Base-by-base conservation (phyloP, 1,140 invertebrate genomes). In the Acromyrmex echinatior region DNA sequence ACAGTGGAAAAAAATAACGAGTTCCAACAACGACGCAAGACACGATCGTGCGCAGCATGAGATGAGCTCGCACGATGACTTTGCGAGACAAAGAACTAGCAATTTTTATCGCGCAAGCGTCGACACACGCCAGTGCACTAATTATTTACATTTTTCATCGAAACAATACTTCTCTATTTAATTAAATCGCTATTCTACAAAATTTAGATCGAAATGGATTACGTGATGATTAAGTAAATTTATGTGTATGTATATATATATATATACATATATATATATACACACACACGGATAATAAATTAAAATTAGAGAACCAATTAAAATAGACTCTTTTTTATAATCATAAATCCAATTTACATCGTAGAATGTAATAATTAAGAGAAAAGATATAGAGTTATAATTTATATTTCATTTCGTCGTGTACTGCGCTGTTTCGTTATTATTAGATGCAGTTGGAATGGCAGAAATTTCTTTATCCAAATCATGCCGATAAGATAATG, bases 401-500 rank as follows among this genome's bases (percentile, higher is more conserved):
- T 28, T 73, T 49, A 31, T 62, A 49, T 74, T 84, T 84, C 14
- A 56, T 39, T 74, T 62, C 14, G 66, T 74, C 25, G 14, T 74
- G 2, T 45, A 82, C 25, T 49, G 12, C 25, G 12, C 39, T 10
- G 18, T 82, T 70, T 81, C 49, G 16, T 82, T 74, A 76, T 84
- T 84, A 74, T 84, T 84, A 84, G 39, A 28, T 45, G 53, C 5
- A 21, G 39, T 63, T 51, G 45, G 3, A 84, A 6, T 35, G 18
- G 18, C 53, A 60, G 68, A 76, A 80, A 74, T 51, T 76, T 58
- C n/a, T 74, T 76, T 63, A 76, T 84, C 70, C 70, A 76, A 84
- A 76, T 74, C 70, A 62, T n/a, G 14, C 45, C 45, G 80, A 84
- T 84, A 84, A 84, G 80, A 84, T 84, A 84, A 84, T 12, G 56